Evolutionary conservation across 2,797 vertebrate species (phyloP).

Genomic region (Esox masquinongy): DNA sequence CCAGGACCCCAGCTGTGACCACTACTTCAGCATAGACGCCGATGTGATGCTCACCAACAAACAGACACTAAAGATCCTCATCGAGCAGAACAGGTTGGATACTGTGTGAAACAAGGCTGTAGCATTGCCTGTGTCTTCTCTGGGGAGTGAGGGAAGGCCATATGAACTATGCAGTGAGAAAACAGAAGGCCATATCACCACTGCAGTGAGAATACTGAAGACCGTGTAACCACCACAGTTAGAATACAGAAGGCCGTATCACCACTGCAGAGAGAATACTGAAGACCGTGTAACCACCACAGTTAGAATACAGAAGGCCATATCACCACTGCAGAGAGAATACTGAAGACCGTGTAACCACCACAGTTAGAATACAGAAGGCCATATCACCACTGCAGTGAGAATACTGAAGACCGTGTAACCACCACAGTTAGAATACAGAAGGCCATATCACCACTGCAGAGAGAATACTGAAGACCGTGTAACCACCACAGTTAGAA

Average conservation of each 20-base stretch:
- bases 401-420: no score
- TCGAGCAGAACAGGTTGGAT: constrained; percentile 96
- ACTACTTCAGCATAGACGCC: constrained; percentile 94
- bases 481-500: no score
- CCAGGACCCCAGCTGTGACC: constrained; percentile 83
- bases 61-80: constrained; percentile 88
- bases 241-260: constrained; percentile 9
- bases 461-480: no score
- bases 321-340: not conserved
- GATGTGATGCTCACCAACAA: constrained; percentile 93
- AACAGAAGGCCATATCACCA: not conserved
- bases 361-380: constrained; percentile 28
- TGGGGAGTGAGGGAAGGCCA: not conserved
- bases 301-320: no score
- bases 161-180: not conserved
- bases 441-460: no score
- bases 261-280: not conserved
- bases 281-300: no score
- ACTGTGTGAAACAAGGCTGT: not conserved
- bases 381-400: not conserved
- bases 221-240: constrained; percentile 14
- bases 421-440: no score
- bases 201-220: not conserved
- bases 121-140: no score
- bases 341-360: not conserved